Conservation (phyloP, 1,140 invertebrate genomes). For the Gonatopus flavifemur region DNA sequence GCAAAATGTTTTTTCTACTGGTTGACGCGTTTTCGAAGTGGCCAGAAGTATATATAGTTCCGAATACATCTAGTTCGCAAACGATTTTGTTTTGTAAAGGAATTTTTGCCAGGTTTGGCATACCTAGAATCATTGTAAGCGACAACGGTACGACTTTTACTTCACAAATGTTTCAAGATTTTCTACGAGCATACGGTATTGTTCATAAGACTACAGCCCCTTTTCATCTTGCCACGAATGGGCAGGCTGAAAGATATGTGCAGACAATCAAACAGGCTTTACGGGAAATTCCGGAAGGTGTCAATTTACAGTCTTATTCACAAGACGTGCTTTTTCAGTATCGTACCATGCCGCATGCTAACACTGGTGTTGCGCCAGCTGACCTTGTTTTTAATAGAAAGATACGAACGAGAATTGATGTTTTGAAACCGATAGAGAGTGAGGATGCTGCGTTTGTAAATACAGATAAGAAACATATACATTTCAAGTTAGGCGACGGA, state of each 20-base stretch:
- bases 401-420: too few relatives aligned
- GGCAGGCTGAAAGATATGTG: not conserved
- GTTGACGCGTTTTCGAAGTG: constrained; percentile 45
- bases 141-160: not conserved
- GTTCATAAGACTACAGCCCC: constrained; percentile 4
- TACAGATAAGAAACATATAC: not conserved
- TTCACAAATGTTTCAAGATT: too few relatives aligned
- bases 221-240: not conserved
- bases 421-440: too few relatives aligned
- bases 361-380: not conserved
- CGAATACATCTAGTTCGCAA: not conserved
- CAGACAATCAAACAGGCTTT: not conserved
- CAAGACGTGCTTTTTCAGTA: constrained; percentile 2
- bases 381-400: not conserved
- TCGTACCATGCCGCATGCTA: not conserved
- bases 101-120: constrained; percentile 5
- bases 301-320: constrained; percentile 2
- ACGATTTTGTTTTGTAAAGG: constrained; percentile 1
- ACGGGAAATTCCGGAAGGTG: not conserved
- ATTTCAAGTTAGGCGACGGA: constrained; percentile 1
- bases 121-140: not conserved
- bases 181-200: too few relatives aligned
- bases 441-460: too few relatives aligned
- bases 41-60: not conserved
- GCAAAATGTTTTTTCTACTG: constrained; percentile 45